Evolutionary conservation across 2,113 vertebrate species (phyloP), one percentile per base, ranked within the genome.

Genomic region (Trogon surrucura): DNA sequence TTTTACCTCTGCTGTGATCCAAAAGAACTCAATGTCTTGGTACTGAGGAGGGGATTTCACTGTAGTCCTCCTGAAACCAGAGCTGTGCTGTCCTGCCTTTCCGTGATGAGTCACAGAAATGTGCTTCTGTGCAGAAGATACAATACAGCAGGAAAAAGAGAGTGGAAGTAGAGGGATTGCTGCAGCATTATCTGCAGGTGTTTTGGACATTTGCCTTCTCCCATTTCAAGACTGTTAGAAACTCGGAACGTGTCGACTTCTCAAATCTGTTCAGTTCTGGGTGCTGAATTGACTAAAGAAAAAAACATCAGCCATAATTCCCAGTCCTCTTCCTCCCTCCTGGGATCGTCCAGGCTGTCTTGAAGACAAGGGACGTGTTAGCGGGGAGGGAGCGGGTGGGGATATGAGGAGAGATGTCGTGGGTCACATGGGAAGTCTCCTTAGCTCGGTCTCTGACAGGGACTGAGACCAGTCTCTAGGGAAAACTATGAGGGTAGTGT

Each of bases 101-200:
- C 21, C 1, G 0, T n/a, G 65, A 47, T 26, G 80, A 70, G 48
- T 45, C 56, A 19, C 48, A 65, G 84, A 41, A 57, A 26, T 2
- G 1, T 62, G 36, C 69, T 62, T 48, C 64, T 87, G 51, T 51
- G 61, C 38, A 67, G 77, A 79, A 60, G 32, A 57, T n/a, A 4
- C 30, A 89, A 50, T 85, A 85, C 77, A 69, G 23, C 6, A 22
- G 74, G 56, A 78, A 20, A 32, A 83, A 36, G 47, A 60, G 48
- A 50, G n/a, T 11, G 47, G 50, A 9, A 72, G 32, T 13, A 18
- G 65, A 89, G 16, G 23, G 47, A 54, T 67, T 83, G 23, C 51
- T 60, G 12, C 45, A 56, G 53, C 0, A 0, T 79, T 64, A n/a
- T 0, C 54, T 48, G 36, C 1, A 0, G 51, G 4, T 0, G 0